Conservation (phyloP, 2,113 vertebrate species). For the Hippocampus comes region DNA sequence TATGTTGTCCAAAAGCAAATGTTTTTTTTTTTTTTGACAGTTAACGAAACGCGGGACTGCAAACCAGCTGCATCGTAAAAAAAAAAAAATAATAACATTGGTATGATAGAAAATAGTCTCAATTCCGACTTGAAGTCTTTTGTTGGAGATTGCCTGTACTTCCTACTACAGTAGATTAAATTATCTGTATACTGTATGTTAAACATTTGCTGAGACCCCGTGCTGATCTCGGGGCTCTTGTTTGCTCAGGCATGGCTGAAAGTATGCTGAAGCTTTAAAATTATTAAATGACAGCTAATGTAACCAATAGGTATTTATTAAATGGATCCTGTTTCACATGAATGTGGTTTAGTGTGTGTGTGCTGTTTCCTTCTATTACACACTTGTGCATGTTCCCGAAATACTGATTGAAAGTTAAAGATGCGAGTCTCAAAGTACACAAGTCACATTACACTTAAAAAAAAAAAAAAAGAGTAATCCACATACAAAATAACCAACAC, state of each 20-base stretch:
- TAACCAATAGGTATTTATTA: slow-evolving; percentile 65
- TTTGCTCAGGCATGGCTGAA: slow-evolving; percentile 54
- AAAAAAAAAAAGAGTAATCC: too few relatives aligned
- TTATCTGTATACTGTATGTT: slow-evolving; percentile 41
- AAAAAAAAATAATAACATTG: too few relatives aligned
- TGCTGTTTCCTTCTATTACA: too few relatives aligned
- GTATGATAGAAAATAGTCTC: not conserved
- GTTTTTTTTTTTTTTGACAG: not conserved
- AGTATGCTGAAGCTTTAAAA: slow-evolving; percentile 57
- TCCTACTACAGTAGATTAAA: slow-evolving; percentile 12
- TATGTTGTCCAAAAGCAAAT: slow-evolving; percentile 23
- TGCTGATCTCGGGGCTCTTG: slow-evolving; percentile 59
- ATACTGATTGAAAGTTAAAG: not conserved
- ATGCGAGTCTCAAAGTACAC: not conserved
- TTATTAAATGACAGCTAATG: slow-evolving; percentile 57
- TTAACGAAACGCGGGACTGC: slow-evolving; percentile 4
- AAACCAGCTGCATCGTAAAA: too few relatives aligned
- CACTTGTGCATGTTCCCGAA: not conserved
- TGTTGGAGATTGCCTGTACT: slow-evolving; percentile 37
- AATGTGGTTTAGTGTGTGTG: too few relatives aligned
- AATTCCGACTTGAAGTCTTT: slow-evolving; percentile 8
- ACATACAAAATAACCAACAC: not conserved
- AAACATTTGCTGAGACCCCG: slow-evolving; percentile 38
- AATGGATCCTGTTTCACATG: slow-evolving; percentile 54
- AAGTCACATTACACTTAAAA: not conserved